Base-by-base conservation (phyloP, 2,797 vertebrate species). In the Gallinago stenura region DNA sequence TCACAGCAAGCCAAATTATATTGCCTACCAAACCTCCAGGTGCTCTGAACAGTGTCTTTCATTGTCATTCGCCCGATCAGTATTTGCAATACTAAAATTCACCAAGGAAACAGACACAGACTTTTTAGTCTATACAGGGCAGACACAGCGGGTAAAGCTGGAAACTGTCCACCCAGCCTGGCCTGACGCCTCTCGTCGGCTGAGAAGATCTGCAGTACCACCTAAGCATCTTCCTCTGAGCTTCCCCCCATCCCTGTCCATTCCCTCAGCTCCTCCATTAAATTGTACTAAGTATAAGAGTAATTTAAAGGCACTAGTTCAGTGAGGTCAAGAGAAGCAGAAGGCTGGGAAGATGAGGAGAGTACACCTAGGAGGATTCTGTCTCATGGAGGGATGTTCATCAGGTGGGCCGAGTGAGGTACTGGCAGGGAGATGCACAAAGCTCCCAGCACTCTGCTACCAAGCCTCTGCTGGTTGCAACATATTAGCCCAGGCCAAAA, bases 31-130 rank as follows among this genome's bases (percentile, higher is more conserved):
- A 87, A 77, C 51, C 60, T 94, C 61, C 43, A 70, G 82, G 80
- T 92, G 50, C 60, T 88, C 90, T 39, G 46, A 83, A 72, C 24
- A 87, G 30, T 46, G 65, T 93, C 53, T 72, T 91, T 87, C 60
- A 62, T 65, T 89, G 61, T 51, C 46, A 89, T 66, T 89, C 2
- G 0, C 66, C 56, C 0, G 5, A 54, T 54, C 35, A n/a, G 16
- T 69, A 37, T 78, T 81, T 93, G 30, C 45, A 96, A 61, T 65
- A 79, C 33, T 83, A 66, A 95, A 96, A 94, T 43, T 39, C n/a
- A 64, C 56, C 33, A 9, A 1, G 3, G 69, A 82, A 94, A 93
- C 30, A 68, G 48, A 95, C 54, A 39, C 24, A 79, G 71, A 30
- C 28, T 19, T 76, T 77, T 84, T 53, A 31, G 13, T 46, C 16